These are phyloP conservation scores for Callyntrura guangdongensis DNA, from an alignment of 2,888 invertebrate species.

Conservation along the genomic window DNA sequence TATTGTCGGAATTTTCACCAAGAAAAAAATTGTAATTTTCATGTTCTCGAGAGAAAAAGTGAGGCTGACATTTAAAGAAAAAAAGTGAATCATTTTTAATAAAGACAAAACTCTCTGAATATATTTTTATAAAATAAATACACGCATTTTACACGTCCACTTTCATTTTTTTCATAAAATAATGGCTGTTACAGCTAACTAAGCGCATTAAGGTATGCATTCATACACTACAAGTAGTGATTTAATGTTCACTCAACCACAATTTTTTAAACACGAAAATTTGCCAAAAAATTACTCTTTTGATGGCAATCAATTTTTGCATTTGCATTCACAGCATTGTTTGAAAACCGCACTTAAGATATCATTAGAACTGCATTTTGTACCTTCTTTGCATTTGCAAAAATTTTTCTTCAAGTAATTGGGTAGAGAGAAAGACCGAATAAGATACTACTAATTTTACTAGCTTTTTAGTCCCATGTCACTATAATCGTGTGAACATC, in stretches of 20 bases:
- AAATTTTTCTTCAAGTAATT: not conserved
- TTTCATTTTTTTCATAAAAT: conserved; percentile 16
- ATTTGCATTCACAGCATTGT: not conserved
- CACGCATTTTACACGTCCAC: conserved; percentile 1
- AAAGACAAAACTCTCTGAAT: conserved; percentile 55
- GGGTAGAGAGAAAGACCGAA: not conserved
- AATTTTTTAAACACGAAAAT: not conserved
- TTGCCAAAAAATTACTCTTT: not conserved
- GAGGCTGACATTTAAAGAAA: conserved; percentile 71
- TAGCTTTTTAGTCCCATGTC: not conserved
- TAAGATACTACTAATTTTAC: not conserved
- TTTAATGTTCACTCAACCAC: not conserved
- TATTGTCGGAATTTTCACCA: conserved; percentile 60
- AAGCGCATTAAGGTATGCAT: not conserved
- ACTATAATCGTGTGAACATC: not conserved
- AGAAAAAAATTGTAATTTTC: conserved; percentile 43
- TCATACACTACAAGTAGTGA: not conserved
- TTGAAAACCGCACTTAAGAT: not conserved
- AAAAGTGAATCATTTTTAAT: conserved; percentile 57
- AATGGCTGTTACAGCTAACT: not conserved
- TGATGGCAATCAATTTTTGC: not conserved
- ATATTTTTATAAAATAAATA: conserved; percentile 15
- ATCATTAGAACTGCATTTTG: not conserved
- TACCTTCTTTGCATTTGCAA: not conserved
- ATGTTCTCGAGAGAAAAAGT: conserved; percentile 73